Percentiles rank a stretch among this genome's conserved stretches.
These are phyloP conservation scores for Arizona elegans DNA, from an alignment of 2,113 vertebrate species.

Conservation along the genomic window DNA sequence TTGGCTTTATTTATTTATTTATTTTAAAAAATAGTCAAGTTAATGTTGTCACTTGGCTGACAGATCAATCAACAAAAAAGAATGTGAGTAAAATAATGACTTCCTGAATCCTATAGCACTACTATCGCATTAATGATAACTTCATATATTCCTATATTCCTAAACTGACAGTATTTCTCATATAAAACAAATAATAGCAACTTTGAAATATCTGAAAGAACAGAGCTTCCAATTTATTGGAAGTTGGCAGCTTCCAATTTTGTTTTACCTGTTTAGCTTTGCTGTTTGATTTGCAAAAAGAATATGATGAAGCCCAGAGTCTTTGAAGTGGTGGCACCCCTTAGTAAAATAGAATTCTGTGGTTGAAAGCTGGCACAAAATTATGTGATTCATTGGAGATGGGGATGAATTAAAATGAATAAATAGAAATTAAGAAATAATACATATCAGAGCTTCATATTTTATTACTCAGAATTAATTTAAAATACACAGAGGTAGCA, in stretches of 20 bases:
- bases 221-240: not conserved
- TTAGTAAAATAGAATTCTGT: not conserved
- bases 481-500: not conserved
- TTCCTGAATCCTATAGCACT: not conserved
- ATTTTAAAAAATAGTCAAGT: not conserved
- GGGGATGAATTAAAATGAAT: not conserved
- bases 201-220: too few relatives aligned
- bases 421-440: not conserved
- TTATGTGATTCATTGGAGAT: not conserved
- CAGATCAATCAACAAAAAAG: not conserved
- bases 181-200: not conserved
- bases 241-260: not conserved
- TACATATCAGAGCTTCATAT: fast-evolving
- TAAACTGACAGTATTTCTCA: not conserved
- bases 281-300: not conserved
- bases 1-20: not conserved
- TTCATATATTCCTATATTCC: not conserved
- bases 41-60: not conserved
- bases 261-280: not conserved
- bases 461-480: not conserved
- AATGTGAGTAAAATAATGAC: not conserved
- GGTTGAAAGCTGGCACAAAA: not conserved
- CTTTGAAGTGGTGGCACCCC: not conserved
- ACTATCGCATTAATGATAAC: not conserved
- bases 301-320: not conserved